A percentile compares a stretch with the other conserved stretches of the same genome.
Evolutionary conservation across 2,113 vertebrate species (phyloP).

Genomic region (Dromas ardeola): DNA sequence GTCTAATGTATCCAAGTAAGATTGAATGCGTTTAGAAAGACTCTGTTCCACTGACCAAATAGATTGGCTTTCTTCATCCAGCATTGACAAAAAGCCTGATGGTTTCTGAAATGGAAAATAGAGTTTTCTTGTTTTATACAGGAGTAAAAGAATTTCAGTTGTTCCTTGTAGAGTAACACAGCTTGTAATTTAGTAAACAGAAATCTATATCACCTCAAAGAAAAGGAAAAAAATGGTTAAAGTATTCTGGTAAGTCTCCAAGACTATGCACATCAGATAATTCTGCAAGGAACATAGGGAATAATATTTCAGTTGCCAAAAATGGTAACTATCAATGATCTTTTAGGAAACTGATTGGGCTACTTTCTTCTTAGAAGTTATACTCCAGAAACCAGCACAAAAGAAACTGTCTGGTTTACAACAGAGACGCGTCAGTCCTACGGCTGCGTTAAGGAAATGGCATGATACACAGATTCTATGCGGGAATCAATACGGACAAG

Average conservation of each 20-base stretch:
- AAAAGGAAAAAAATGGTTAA: neutral
- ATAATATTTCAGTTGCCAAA: neutral
- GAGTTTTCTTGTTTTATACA: neutral
- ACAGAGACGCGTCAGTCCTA: accelerated
- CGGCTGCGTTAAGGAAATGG: accelerated
- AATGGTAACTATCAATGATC: neutral
- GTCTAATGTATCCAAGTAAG: conserved; percentile 82
- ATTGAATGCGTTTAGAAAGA: conserved; percentile 86
- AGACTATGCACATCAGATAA: neutral
- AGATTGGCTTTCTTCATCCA: conserved; percentile 92
- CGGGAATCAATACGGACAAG: accelerated
- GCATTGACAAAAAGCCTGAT: conserved; percentile 85
- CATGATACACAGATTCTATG: accelerated
- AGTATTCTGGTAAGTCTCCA: neutral
- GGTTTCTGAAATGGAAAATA: conserved; percentile 81
- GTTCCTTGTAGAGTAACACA: neutral
- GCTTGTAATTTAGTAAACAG: neutral
- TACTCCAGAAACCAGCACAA: neutral
- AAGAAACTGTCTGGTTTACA: neutral
- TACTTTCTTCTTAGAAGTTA: neutral
- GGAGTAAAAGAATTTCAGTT: neutral
- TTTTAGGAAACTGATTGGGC: neutral
- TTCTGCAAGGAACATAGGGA: neutral
- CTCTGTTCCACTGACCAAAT: conserved; percentile 82
- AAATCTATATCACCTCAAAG: neutral